phyloP scores from a whole-genome alignment of 2,797 vertebrate genomes.

The Dromococcyx pavoninus region DNA sequence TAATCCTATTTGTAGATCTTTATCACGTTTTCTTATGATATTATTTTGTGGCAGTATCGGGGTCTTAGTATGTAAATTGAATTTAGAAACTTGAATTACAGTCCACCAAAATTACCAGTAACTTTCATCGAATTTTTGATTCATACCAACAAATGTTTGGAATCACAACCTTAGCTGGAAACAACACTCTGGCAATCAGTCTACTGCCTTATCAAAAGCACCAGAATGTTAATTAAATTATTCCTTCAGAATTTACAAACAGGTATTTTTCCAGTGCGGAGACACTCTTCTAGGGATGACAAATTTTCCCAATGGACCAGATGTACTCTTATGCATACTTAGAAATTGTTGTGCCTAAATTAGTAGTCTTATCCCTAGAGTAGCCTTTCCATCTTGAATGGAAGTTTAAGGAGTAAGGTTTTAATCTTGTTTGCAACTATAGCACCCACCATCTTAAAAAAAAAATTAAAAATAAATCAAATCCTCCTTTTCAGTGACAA shows the following conservation, averaged over 20 bases:
- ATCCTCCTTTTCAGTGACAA: neutral
- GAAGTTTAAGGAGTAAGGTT: neutral
- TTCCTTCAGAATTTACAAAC: neutral
- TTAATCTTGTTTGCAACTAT: neutral
- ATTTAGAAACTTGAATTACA: neutral
- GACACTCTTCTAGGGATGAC: neutral
- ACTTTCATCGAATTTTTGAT: neutral
- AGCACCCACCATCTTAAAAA: neutral
- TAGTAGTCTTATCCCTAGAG: neutral
- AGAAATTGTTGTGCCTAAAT: neutral
- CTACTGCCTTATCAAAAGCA: neutral
- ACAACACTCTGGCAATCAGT: neutral
- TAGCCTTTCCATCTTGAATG: neutral
- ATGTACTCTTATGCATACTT: neutral
- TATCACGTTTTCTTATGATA: neutral
- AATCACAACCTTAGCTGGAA: neutral
- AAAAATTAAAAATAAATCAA: no score
- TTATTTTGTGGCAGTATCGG: neutral
- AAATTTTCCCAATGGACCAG: neutral
- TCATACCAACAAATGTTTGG: neutral
- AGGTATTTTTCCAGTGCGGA: neutral
- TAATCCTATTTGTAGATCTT: neutral
- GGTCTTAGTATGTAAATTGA: neutral
- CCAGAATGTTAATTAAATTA: neutral
- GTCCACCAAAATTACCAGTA: neutral